Evolutionary conservation across 2,888 invertebrate species (phyloP).

Genomic region (Molanna angustata): DNA sequence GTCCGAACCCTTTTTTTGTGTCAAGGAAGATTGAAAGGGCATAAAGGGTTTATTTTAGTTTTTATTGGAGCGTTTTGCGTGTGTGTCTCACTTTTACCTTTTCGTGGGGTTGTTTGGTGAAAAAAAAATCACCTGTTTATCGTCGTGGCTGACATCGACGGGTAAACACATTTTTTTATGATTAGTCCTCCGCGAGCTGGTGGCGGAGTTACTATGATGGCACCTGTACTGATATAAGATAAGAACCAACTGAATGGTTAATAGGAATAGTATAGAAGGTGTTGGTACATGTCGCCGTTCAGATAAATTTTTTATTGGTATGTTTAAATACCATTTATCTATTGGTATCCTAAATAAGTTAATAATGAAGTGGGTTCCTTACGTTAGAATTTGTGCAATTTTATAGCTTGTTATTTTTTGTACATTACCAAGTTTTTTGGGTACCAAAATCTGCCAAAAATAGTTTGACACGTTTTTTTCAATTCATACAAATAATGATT

Average conservation of each 20-base stretch:
- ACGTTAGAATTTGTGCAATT: too few relatives aligned
- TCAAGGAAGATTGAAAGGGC: slow-evolving; percentile 17
- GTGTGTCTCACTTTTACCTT: slow-evolving; percentile 21
- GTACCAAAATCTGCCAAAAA: too few relatives aligned
- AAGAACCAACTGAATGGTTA: slow-evolving; percentile 2
- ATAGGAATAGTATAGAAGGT: too few relatives aligned
- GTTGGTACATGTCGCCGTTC: too few relatives aligned
- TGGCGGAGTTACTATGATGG: slow-evolving; percentile 14
- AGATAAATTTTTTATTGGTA: too few relatives aligned
- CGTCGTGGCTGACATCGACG: slow-evolving; percentile 21
- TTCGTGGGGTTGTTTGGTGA: slow-evolving; percentile 8
- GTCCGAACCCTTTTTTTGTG: slow-evolving; percentile 27
- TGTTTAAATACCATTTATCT: too few relatives aligned
- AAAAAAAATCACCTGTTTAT: slow-evolving; percentile 32
- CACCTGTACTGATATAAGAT: slow-evolving; percentile 25
- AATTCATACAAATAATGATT: too few relatives aligned
- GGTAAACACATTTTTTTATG: slow-evolving; percentile 29
- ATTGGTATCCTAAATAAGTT: too few relatives aligned
- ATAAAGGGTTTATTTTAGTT: slow-evolving; percentile 27
- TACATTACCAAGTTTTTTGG: too few relatives aligned
- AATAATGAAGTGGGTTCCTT: too few relatives aligned
- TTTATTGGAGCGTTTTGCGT: slow-evolving; percentile 9
- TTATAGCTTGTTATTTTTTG: too few relatives aligned
- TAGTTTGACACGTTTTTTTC: too few relatives aligned
- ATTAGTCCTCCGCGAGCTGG: slow-evolving; percentile 12